Evolutionary conservation across 2,888 invertebrate species (phyloP).

Genomic region (Hypsopygia costalis): DNA sequence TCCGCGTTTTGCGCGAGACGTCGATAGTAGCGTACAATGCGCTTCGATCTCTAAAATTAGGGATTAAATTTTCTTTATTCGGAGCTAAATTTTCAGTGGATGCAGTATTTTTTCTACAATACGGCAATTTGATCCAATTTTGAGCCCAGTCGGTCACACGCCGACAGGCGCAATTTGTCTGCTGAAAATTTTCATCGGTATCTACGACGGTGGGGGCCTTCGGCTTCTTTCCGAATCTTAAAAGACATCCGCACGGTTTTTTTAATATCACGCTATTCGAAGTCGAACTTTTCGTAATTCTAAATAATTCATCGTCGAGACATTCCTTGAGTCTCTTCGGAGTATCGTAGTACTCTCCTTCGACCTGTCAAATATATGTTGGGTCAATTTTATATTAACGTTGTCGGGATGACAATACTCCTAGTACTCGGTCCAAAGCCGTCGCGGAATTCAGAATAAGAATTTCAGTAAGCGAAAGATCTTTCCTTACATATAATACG

Average conservation of each 20-base stretch:
- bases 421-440: too few species aligned
- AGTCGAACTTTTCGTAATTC: constrained; percentile 71
- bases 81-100: constrained; percentile 47
- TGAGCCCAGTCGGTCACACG: constrained; percentile 85
- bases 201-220: constrained; percentile 55
- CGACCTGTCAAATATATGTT: constrained; percentile 35
- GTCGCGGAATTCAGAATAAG: too few species aligned
- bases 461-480: too few species aligned
- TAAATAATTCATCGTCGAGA: constrained; percentile 73
- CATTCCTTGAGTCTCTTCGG: constrained; percentile 87
- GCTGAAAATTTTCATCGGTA: constrained; percentile 51
- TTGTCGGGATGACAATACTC: too few species aligned
- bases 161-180: constrained; percentile 78
- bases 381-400: too few species aligned
- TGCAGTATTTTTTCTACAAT: constrained; percentile 63
- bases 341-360: constrained; percentile 86
- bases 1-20: constrained; percentile 82
- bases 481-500: too few species aligned
- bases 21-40: constrained; percentile 87
- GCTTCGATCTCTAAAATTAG: constrained; percentile 40
- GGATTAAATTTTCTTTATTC: constrained; percentile 77
- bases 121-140: constrained; percentile 81
- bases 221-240: constrained; percentile 67
- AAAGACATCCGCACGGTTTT: constrained; percentile 85
- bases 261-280: constrained; percentile 80